A percentile compares a stretch with the other conserved stretches of the same genome.
Conservation (phyloP, 1,140 invertebrate genomes). For the Bombus pascuorum region DNA sequence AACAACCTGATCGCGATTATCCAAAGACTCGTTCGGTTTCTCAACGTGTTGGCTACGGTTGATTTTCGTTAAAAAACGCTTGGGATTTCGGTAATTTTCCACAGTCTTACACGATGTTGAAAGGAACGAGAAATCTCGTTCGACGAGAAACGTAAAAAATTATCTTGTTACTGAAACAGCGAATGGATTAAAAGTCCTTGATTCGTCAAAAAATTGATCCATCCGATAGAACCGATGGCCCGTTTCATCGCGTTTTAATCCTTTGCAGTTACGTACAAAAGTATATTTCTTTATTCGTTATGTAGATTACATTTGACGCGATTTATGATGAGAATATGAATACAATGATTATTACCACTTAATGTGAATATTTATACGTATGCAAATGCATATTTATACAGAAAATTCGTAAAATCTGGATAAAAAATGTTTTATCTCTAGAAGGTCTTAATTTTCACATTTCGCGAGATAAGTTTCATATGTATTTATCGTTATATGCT, state of each 20-base stretch:
- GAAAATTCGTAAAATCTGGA: too few relatives aligned
- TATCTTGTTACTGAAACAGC: background rate
- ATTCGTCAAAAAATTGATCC: background rate
- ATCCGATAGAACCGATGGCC: background rate
- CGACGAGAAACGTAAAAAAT: background rate
- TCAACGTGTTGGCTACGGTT: background rate
- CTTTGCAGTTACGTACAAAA: background rate
- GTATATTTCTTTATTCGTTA: background rate
- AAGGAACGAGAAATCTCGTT: background rate
- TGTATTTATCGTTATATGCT: too few relatives aligned
- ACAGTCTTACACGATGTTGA: background rate
- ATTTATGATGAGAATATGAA: background rate
- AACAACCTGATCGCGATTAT: background rate
- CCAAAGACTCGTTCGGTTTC: background rate
- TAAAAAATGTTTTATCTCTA: background rate
- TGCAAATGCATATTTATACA: background rate
- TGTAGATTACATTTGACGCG: background rate
- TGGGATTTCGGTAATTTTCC: background rate
- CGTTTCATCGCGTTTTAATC: background rate
- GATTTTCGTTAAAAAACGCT: background rate
- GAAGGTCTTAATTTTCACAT: background rate
- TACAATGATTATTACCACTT: background rate
- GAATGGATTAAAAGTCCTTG: background rate
- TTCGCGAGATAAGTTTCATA: too few relatives aligned
- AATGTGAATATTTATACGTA: background rate